phyloP scores from a whole-genome alignment of 2,888 invertebrate genomes.

The Epicampocera succincta region DNA sequence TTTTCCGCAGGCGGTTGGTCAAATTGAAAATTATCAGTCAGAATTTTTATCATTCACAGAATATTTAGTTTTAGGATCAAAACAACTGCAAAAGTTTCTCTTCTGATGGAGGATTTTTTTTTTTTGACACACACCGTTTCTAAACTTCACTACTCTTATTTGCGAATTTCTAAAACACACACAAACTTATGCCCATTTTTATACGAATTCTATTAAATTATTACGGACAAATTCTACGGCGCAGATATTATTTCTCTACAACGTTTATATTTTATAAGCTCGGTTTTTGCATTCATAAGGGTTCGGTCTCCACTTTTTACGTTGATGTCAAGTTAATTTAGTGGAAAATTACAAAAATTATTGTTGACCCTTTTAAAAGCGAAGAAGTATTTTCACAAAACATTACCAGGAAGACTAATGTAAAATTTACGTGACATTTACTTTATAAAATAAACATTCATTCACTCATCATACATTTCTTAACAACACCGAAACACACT shows the following conservation, averaged over 20 bases:
- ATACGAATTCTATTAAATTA: no score
- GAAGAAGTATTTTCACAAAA: conserved; percentile 57
- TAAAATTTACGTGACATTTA: conserved; percentile 70
- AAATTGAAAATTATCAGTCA: no score
- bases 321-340: conserved; percentile 71
- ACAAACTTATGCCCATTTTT: no score
- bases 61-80: no score
- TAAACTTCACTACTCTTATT: no score
- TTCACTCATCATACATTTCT: conserved; percentile 38
- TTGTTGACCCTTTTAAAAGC: conserved; percentile 66
- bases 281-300: conserved; percentile 15
- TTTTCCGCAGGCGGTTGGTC: no score
- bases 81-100: no score
- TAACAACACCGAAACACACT: conserved; percentile 39
- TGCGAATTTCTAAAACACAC: no score
- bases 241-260: neutral
- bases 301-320: conserved; percentile 6
- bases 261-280: neutral
- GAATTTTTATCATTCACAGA: no score
- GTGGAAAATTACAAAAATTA: conserved; percentile 72
- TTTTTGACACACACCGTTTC: no score
- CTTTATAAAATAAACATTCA: conserved; percentile 66
- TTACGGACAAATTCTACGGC: no score
- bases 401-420: conserved; percentile 64
- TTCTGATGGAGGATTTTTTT: no score